Evolutionary conservation across 2,797 vertebrate species (phyloP).

Genomic region (Spondyliosoma cantharus): DNA sequence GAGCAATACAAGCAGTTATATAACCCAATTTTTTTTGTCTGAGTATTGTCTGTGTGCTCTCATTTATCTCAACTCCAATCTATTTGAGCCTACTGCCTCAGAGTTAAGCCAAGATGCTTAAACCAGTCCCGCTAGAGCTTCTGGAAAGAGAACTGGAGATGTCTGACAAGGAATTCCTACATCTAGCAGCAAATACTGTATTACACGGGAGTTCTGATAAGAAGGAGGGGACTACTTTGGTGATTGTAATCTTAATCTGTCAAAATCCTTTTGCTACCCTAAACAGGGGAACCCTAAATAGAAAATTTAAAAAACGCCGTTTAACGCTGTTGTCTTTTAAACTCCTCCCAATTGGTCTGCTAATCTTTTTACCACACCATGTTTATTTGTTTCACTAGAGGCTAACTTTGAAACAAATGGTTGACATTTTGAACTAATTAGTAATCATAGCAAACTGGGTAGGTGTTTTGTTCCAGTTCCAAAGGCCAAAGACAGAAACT

Average conservation of each 20-base stretch:
- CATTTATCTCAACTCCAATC: constrained; percentile 29
- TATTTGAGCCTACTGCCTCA: constrained; percentile 21
- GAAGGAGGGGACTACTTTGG: constrained; percentile 23
- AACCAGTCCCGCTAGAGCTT: constrained; percentile 12
- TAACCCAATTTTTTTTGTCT: constrained; percentile 19
- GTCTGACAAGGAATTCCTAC: constrained; percentile 31
- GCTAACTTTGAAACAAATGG: background rate
- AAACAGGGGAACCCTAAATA: background rate
- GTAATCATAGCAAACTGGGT: background rate
- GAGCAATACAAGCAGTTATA: constrained; percentile 17
- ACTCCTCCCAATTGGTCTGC: background rate
- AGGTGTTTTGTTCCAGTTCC: constrained; percentile 6
- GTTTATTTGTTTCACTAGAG: constrained; percentile 12
- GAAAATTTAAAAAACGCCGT: background rate
- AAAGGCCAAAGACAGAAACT: constrained; percentile 9
- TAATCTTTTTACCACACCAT: constrained; percentile 7
- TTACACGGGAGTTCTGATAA: constrained; percentile 25
- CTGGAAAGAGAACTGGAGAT: constrained; percentile 31
- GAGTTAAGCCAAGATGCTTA: constrained; percentile 3
- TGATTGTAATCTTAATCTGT: constrained; percentile 44
- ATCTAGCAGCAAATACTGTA: constrained; percentile 17
- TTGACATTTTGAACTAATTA: background rate
- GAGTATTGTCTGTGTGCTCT: constrained; percentile 33
- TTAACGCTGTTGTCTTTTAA: background rate
- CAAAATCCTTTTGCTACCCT: constrained; percentile 29